Percentiles rank a stretch among this genome's conserved stretches.
Evolutionary conservation across 2,797 vertebrate genomes (phyloP).

Genomic region (Megalops cyprinoides): DNA sequence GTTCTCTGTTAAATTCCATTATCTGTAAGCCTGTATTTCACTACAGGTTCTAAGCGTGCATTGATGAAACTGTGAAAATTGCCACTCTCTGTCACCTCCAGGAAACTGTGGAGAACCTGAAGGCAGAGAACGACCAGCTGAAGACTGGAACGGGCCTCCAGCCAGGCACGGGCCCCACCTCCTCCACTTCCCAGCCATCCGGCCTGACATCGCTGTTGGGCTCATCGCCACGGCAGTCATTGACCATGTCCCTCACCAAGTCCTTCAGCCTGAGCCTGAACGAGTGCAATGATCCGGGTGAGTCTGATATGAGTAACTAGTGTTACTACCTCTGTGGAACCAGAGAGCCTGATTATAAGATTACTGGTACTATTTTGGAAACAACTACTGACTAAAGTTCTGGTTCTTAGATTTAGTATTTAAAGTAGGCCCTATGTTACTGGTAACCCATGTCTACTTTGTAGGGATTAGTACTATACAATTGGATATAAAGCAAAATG

Average conservation of each 20-base stretch:
- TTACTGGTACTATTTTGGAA: too few relatives aligned
- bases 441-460: too few relatives aligned
- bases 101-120: constrained; percentile 92
- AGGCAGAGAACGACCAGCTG: constrained; percentile 90
- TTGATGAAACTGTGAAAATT: too few relatives aligned
- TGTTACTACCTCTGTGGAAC: neutral
- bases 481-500: neutral
- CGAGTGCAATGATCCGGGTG: constrained; percentile 82
- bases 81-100: constrained; percentile 50
- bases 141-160: constrained; percentile 81
- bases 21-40: too few relatives aligned
- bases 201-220: constrained; percentile 73
- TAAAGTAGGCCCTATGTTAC: too few relatives aligned
- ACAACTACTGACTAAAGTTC: too few relatives aligned
- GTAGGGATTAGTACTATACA: neutral
- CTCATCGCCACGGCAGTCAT: constrained; percentile 81
- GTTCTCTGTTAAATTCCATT: too few relatives aligned
- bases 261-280: constrained; percentile 84
- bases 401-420: too few relatives aligned
- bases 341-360: neutral
- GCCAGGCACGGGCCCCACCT: constrained; percentile 57
- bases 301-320: constrained; percentile 20
- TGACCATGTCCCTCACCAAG: constrained; percentile 85
- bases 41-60: too few relatives aligned
- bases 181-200: constrained; percentile 60